Percentiles rank a stretch among this genome's conserved stretches.
Evolutionary conservation across 2,797 vertebrate genomes (phyloP).

Genomic region (Lacerta agilis): DNA sequence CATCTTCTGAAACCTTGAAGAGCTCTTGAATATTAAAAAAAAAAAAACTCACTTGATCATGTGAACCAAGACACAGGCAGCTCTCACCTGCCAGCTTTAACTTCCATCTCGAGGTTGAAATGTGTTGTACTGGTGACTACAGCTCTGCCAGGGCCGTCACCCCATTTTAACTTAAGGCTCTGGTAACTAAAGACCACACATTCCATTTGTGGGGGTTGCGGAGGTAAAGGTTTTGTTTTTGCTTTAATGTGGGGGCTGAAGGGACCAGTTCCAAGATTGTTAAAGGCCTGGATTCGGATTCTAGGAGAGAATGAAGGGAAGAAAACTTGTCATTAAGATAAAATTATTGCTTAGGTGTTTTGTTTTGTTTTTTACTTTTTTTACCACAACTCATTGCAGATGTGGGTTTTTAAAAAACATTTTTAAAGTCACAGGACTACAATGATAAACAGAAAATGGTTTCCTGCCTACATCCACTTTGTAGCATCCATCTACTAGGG

Average conservation of each 20-base stretch:
- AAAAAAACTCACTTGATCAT: too few relatives aligned
- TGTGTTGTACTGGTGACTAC: conserved; percentile 76
- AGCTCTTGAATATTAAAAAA: background rate
- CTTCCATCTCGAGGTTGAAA: conserved; percentile 84
- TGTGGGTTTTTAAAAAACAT: too few relatives aligned
- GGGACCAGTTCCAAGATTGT: conserved; percentile 80
- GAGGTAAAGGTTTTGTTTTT: conserved; percentile 83
- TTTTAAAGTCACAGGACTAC: background rate
- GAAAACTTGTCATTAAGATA: background rate
- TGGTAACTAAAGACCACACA: conserved; percentile 82
- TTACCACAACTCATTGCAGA: too few relatives aligned
- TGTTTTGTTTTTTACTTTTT: too few relatives aligned
- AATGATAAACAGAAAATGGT: background rate
- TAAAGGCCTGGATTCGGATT: conserved; percentile 83
- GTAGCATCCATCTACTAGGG: background rate
- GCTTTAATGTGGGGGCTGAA: conserved; percentile 82
- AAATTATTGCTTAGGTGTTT: background rate
- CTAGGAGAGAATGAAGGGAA: conserved; percentile 57
- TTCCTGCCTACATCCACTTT: background rate
- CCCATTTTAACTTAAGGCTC: conserved; percentile 87
- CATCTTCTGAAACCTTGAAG: background rate
- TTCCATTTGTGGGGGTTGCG: conserved; percentile 81
- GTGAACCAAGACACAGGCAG: accelerated
- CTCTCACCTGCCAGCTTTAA: conserved; percentile 78
- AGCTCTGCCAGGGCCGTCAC: conserved; percentile 78